Evolutionary conservation across 2,113 vertebrate species (phyloP), one percentile per base, ranked within the genome.

Genomic region (Pygoscelis adeliae): DNA sequence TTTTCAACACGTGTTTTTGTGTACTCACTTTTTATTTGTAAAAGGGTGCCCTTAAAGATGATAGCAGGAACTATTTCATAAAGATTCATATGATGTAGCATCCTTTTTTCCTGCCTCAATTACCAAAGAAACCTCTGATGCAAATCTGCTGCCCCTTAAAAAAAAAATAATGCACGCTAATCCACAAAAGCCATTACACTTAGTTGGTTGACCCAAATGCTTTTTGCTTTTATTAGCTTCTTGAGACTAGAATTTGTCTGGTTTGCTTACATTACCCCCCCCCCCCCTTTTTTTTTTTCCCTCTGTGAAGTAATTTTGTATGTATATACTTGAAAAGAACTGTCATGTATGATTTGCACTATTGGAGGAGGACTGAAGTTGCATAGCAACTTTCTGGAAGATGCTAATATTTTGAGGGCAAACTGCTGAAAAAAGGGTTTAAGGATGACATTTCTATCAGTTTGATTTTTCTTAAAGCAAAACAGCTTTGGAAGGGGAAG

Each of bases 121-220:
- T 99, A 99, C 99, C 99, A 99, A 99, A 99, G 99, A 99, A 98
- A 98, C 98, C 98, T 98, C 98, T 98, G 97, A 98, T 97, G 98
- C 98, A 98, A 98, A 98, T 97, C 97, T 97, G 96, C 97, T 95
- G 95, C 96, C 97, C 97, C 95, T 66, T 93, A 87, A 86, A 91
- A 65, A 65, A 95, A 79, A 91, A 53, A 34, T 73, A 88, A 94
- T 49, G 70, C 86, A 93, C 91, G 80, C 96, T 91, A 91, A 96
- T 87, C 95, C 95, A 90, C 96, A 96, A 96, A 97, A 97, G 98
- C 98, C 98, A 98, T 98, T 89, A 93, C 52, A 74, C 71, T 29
- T 96, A 97, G 96, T 92, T 94, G 87, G 98, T 98, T 98, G 97
- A 98, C 96, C 97, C 98, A 96, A 92, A 96, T 18, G 89, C 96